Conservation (phyloP, 2,113 vertebrate genomes). For the Peucedramus taeniatus region DNA sequence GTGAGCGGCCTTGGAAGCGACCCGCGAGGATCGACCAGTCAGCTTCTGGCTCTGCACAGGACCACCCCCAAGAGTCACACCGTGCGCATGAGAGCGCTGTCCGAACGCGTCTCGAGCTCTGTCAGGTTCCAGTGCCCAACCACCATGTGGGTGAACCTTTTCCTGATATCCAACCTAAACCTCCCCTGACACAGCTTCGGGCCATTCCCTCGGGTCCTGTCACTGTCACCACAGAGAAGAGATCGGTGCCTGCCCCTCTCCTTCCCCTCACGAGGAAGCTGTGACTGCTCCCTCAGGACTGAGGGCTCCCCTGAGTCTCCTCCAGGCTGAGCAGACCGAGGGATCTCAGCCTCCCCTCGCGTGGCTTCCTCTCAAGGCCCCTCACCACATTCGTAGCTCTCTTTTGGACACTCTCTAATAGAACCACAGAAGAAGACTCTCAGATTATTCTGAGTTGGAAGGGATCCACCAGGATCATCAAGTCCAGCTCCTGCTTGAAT, state of each 20-base stretch:
- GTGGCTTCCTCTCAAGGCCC: background rate
- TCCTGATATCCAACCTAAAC: background rate
- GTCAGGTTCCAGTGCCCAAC: background rate
- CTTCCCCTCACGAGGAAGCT: accelerated
- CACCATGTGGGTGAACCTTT: background rate
- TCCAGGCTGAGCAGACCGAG: background rate
- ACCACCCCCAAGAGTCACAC: background rate
- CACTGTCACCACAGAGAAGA: background rate
- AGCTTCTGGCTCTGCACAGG: accelerated
- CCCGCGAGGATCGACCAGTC: accelerated
- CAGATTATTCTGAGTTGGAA: background rate
- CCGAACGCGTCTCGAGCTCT: background rate
- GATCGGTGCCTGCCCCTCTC: background rate
- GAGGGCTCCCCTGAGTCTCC: background rate
- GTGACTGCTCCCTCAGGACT: accelerated
- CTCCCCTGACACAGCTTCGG: background rate
- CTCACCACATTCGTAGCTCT: accelerated
- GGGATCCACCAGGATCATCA: no score
- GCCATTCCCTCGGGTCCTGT: background rate
- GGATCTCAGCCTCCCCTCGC: accelerated
- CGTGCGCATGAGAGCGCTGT: background rate
- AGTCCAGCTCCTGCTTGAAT: background rate
- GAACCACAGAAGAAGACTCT: background rate
- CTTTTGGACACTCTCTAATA: background rate
- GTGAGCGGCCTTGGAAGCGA: accelerated